These are phyloP conservation scores for Ictidomys tridecemlineatus DNA, from an alignment of 2,113 vertebrate species.

Conservation along the genomic window DNA sequence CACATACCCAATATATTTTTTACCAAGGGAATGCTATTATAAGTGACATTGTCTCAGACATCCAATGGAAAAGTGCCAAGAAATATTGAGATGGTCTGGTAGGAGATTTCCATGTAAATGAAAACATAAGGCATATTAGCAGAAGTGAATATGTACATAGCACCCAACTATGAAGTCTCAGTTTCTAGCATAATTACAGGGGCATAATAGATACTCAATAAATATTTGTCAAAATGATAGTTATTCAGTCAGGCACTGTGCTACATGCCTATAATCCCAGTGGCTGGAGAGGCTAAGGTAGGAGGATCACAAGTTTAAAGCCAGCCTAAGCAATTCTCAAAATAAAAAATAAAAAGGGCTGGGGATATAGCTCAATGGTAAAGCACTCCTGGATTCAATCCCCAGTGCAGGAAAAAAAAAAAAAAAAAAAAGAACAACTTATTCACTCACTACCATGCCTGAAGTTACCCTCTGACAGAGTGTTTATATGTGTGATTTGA, in stretches of 20 bases:
- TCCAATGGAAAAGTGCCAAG: not conserved
- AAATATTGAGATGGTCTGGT: constrained; percentile 21
- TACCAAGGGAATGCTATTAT: not conserved
- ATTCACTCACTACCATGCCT: not conserved
- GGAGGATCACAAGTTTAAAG: too few relatives aligned
- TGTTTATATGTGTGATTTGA: not conserved
- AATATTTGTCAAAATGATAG: not conserved
- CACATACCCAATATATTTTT: not conserved
- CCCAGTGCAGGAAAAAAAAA: too few relatives aligned
- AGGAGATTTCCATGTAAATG: not conserved
- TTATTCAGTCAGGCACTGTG: not conserved
- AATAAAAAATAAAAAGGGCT: too few relatives aligned
- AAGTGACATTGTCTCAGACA: not conserved
- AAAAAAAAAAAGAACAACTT: too few relatives aligned
- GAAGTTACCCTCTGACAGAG: not conserved
- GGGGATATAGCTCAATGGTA: too few relatives aligned
- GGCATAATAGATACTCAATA: constrained; percentile 22
- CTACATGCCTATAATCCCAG: too few relatives aligned
- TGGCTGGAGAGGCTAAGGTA: too few relatives aligned
- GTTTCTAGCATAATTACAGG: not conserved
- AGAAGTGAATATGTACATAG: not conserved
- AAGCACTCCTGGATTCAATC: too few relatives aligned
- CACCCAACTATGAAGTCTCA: not conserved
- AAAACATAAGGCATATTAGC: not conserved
- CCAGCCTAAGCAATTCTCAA: too few relatives aligned